Conservation (phyloP, 2,888 invertebrate species). For the Drosophila neonasuta region DNA sequence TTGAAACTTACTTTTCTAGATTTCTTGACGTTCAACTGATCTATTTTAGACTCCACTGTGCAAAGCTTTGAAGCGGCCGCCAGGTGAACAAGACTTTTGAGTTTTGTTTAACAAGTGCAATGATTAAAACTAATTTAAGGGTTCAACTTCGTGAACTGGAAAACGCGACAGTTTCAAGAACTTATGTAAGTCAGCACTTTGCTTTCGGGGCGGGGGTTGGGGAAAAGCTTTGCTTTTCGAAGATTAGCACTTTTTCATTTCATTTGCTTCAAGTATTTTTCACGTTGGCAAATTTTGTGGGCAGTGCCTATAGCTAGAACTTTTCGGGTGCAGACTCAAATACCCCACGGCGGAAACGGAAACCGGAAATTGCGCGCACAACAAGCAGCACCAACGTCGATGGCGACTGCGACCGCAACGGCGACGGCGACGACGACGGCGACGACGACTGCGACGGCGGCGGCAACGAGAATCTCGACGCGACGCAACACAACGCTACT, state of each 20-base stretch:
- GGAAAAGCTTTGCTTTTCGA: slow-evolving; percentile 1
- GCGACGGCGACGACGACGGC: slow-evolving; percentile 8
- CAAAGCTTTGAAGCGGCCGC: slow-evolving; percentile 16
- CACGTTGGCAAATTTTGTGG: slow-evolving; percentile 37
- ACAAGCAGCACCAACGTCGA: slow-evolving; percentile 48
- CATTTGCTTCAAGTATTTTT: slow-evolving; percentile 1
- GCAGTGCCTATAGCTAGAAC: slow-evolving; percentile 14
- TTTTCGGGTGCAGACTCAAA: slow-evolving; percentile 44
- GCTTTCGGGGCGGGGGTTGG: background rate
- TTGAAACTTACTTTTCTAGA: slow-evolving; percentile 44
- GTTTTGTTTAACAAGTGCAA: slow-evolving; percentile 12
- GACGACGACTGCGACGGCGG: slow-evolving; percentile 11
- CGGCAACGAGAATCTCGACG: slow-evolving; percentile 2
- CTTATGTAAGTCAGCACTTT: background rate
- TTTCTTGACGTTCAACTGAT: slow-evolving; percentile 8
- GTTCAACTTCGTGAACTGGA: background rate
- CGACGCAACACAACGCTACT: slow-evolving; percentile 1
- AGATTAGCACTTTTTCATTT: slow-evolving; percentile 31
- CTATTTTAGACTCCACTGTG: slow-evolving; percentile 14
- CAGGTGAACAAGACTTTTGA: slow-evolving; percentile 17
- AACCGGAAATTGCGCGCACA: slow-evolving; percentile 78
- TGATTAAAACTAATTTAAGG: background rate
- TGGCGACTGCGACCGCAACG: slow-evolving; percentile 12
- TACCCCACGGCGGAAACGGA: slow-evolving; percentile 59
- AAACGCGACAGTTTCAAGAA: background rate